Evolutionary conservation across 1,140 invertebrate species (phyloP).

Genomic region (honey bee (Apis mellifera)): Amel_HAv3.1 CM009936.2:15351501-15352000

Average conservation of each 20-base stretch:
- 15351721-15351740: too few relatives aligned
- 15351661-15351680: not conserved
- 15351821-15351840: too few relatives aligned
- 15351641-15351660: not conserved
- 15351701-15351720: too few relatives aligned
- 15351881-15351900: too few relatives aligned
- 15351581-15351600: not conserved
- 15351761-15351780: too few relatives aligned
- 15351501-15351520: not conserved
- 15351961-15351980: not conserved
- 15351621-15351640: not conserved
- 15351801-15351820: too few relatives aligned
- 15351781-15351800: too few relatives aligned
- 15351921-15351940: too few relatives aligned
- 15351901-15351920: too few relatives aligned
- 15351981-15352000: not conserved
- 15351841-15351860: too few relatives aligned
- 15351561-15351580: not conserved
- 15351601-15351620: not conserved
- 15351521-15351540: not conserved
- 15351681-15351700: not conserved
- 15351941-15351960: not conserved
- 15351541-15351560: not conserved
- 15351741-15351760: too few relatives aligned
- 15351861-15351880: too few relatives aligned